phyloP scores from a whole-genome alignment of 2,113 vertebrate genomes.

The Oophaga pumilio region DNA sequence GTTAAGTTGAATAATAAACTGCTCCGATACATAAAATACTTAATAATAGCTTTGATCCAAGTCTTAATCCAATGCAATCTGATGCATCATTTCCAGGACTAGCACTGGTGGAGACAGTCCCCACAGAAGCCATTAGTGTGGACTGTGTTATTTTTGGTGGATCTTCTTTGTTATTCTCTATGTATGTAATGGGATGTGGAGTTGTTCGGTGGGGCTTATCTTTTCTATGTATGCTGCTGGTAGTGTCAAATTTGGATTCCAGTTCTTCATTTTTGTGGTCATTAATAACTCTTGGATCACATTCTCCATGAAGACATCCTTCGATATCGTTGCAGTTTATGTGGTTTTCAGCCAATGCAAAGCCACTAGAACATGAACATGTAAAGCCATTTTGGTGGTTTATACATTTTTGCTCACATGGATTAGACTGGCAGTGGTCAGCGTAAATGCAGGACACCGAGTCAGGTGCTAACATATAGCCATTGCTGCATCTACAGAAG shows the following conservation, averaged over 20 bases:
- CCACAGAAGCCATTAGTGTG: not conserved
- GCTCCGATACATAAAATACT: slow-evolving; percentile 72
- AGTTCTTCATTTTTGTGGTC: not conserved
- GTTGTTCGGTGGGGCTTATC: not conserved
- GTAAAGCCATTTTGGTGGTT: slow-evolving; percentile 4
- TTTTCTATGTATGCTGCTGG: not conserved
- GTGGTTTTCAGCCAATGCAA: slow-evolving; percentile 28
- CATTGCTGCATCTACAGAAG: slow-evolving; percentile 68
- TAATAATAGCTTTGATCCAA: slow-evolving; percentile 68
- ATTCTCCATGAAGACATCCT: slow-evolving; percentile 31
- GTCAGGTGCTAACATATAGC: slow-evolving; percentile 67
- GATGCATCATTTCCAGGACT: not conserved
- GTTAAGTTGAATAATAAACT: slow-evolving; percentile 68
- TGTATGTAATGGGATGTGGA: not conserved
- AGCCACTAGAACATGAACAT: slow-evolving; percentile 53
- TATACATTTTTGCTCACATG: slow-evolving; percentile 60
- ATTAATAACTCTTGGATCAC: not conserved
- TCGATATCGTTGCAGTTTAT: slow-evolving; percentile 38
- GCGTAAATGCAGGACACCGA: slow-evolving; percentile 64
- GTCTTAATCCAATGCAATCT: not conserved
- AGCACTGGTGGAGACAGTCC: not conserved
- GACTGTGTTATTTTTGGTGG: not conserved
- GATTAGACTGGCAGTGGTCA: slow-evolving; percentile 67
- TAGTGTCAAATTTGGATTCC: not conserved
- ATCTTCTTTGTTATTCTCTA: not conserved